A percentile compares a stretch with the other conserved stretches of the same genome.
phyloP scores from a whole-genome alignment of 2,797 vertebrate species.

The Myripristis jacobus region DNA sequence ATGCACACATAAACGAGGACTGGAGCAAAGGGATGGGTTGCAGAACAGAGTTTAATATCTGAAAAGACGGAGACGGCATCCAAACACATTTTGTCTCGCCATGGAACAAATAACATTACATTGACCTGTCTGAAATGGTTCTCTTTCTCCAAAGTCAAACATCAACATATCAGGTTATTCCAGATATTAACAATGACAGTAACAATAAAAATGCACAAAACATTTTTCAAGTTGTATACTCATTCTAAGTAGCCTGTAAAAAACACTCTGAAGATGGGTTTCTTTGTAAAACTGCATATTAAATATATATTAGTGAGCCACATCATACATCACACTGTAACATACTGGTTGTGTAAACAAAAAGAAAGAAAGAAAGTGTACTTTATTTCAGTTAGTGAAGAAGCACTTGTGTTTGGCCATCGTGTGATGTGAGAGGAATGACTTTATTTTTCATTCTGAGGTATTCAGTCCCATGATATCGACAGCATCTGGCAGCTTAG shows the following conservation, averaged over 20 bases:
- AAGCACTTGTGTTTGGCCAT: background rate
- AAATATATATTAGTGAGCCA: background rate
- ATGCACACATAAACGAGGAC: background rate
- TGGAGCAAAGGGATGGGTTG: background rate
- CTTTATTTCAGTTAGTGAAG: background rate
- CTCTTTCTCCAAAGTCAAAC: too few relatives aligned
- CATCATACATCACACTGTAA: background rate
- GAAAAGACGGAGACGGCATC: slow-evolving; percentile 7
- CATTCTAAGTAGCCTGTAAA: too few relatives aligned
- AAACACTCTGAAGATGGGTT: background rate
- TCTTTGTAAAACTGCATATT: background rate
- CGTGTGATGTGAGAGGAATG: background rate
- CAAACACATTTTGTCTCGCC: background rate
- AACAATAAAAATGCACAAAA: background rate
- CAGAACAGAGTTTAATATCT: slow-evolving; percentile 23
- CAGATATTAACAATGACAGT: background rate
- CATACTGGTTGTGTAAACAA: background rate
- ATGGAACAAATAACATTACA: background rate
- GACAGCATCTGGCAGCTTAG: slow-evolving; percentile 79
- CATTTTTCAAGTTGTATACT: too few relatives aligned
- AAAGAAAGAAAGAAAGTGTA: background rate
- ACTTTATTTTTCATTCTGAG: background rate
- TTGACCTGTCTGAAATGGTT: background rate
- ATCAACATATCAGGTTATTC: too few relatives aligned
- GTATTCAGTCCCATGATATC: slow-evolving; percentile 77